A percentile compares a stretch with the other conserved stretches of the same genome.
Conservation (phyloP, 2,797 vertebrate genomes). For the Manis crassicaudata region DNA sequence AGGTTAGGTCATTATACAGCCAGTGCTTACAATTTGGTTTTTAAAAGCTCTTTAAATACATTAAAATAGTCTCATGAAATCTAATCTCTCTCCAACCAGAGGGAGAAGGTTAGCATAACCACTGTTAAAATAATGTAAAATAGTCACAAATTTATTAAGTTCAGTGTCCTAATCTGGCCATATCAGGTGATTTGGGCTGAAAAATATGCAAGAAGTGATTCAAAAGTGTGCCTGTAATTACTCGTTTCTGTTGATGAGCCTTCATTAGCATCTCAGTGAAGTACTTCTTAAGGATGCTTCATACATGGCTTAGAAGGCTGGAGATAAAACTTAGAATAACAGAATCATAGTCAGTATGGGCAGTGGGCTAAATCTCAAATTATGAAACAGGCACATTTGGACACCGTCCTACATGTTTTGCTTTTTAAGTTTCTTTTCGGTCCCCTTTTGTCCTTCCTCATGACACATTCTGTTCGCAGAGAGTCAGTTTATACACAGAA, state of each 20-base stretch:
- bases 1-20: constrained; percentile 6
- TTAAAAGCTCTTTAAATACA: constrained; percentile 11
- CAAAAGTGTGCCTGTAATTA: not conserved
- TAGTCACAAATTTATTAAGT: constrained; percentile 20
- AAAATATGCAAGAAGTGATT: not conserved
- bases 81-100: not conserved
- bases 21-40: not conserved
- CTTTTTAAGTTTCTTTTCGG: not conserved
- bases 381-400: not conserved
- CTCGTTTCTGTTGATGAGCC: not conserved
- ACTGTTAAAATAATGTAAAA: constrained; percentile 1
- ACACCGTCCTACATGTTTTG: not conserved
- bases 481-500: not conserved
- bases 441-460: not conserved
- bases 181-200: not conserved
- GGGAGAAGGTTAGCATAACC: not conserved
- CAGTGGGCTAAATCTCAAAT: not conserved
- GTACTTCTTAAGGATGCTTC: not conserved
- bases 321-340: not conserved
- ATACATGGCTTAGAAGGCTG: not conserved
- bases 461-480: not conserved
- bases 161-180: not conserved
- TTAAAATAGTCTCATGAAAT: not conserved
- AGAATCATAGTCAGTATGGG: not conserved
- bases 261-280: not conserved